phyloP scores from a whole-genome alignment of 2,113 vertebrate species.

The Rhineura floridana region DNA sequence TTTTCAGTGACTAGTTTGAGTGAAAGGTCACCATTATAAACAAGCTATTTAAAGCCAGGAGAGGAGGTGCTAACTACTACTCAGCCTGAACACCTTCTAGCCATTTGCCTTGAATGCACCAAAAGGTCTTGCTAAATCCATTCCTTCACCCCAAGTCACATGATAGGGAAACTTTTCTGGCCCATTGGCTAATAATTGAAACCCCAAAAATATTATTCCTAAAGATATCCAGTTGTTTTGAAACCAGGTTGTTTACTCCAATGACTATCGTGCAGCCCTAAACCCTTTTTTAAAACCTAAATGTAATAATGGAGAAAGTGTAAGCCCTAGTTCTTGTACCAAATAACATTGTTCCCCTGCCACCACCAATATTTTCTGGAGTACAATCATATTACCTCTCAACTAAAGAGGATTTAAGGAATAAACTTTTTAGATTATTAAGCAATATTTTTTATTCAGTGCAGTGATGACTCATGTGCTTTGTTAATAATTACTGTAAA shows the following conservation, averaged over 20 bases:
- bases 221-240: not conserved
- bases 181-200: not conserved
- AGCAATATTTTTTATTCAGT: not conserved
- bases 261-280: not conserved
- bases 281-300: not conserved
- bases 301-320: not conserved
- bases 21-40: conserved; percentile 20
- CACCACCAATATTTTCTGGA: not conserved
- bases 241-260: not conserved
- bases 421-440: not conserved
- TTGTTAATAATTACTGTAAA: not conserved
- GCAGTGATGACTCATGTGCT: not conserved
- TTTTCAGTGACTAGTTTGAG: conserved; percentile 28
- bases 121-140: conserved; percentile 20
- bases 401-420: not conserved
- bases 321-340: not conserved
- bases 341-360: not conserved
- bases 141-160: not conserved
- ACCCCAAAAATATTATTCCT: not conserved
- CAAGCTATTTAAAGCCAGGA: conserved; percentile 34
- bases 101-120: conserved; percentile 5
- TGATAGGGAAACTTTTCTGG: not conserved
- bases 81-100: not conserved
- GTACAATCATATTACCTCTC: not conserved
- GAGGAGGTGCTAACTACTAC: not conserved